Percentiles rank a stretch among this genome's conserved stretches.
Conservation (phyloP, 1,140 invertebrate species). For the Cepaea nemoralis region DNA sequence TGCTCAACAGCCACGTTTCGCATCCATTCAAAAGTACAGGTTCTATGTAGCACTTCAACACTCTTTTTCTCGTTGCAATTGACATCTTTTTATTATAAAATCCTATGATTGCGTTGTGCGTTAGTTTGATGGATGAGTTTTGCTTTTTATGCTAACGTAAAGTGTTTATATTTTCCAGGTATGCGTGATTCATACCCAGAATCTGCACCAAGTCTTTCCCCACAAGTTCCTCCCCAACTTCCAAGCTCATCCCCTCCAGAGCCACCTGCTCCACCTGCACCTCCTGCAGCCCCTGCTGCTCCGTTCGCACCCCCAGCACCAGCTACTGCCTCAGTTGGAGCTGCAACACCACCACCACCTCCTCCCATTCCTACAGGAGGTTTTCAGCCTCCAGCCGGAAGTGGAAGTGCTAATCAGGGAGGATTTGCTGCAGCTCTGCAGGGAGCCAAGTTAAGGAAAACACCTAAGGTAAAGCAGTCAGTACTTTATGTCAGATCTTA, state of each 20-base stretch:
- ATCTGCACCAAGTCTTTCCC: constrained; percentile 44
- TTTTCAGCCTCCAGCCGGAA: constrained; percentile 45
- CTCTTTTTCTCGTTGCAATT: too few relatives aligned
- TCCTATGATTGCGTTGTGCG: too few relatives aligned
- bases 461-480: constrained; percentile 46
- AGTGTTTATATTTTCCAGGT: constrained; percentile 21
- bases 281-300: constrained; percentile 50
- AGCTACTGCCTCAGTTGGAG: constrained; percentile 48
- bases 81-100: too few relatives aligned
- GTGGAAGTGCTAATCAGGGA: constrained; percentile 39
- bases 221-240: constrained; percentile 50
- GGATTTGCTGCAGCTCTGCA: constrained; percentile 57
- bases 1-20: too few relatives aligned
- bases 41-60: too few relatives aligned
- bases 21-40: too few relatives aligned
- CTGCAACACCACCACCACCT: constrained; percentile 41
- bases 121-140: neutral
- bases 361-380: constrained; percentile 49
- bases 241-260: constrained; percentile 48
- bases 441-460: constrained; percentile 52
- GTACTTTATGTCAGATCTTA: too few relatives aligned
- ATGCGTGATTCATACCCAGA: constrained; percentile 37
- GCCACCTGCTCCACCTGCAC: constrained; percentile 68
- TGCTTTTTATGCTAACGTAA: neutral
- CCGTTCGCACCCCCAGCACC: constrained; percentile 46